These are phyloP conservation scores for Nemapogon koenigi DNA, from an alignment of 2,888 invertebrate species.

Conservation along the genomic window DNA sequence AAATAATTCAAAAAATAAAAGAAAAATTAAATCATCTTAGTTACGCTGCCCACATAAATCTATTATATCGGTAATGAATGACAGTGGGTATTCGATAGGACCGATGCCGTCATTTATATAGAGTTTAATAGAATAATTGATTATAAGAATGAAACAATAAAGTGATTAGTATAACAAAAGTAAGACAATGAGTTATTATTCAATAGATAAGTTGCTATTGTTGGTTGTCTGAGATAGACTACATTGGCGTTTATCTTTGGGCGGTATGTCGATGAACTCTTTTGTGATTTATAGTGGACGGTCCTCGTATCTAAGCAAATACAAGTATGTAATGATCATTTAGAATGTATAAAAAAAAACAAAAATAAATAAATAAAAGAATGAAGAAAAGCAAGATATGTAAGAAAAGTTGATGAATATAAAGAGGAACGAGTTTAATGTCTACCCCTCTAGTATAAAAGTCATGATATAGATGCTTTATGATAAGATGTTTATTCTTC, in stretches of 20 bases:
- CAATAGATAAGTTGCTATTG: constrained; percentile 50
- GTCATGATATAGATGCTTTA: no score
- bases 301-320: no score
- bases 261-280: constrained; percentile 7
- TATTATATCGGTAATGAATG: constrained; percentile 36
- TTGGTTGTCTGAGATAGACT: constrained; percentile 20
- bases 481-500: no score
- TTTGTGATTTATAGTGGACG: no score
- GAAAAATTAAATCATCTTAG: neutral
- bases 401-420: no score
- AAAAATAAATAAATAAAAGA: no score
- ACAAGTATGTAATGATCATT: no score
- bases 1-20: constrained; percentile 1
- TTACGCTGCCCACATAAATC: constrained; percentile 20
- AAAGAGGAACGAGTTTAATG: no score
- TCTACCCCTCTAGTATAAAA: no score
- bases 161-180: constrained; percentile 62
- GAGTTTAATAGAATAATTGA: constrained; percentile 62
- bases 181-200: constrained; percentile 63
- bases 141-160: constrained; percentile 60
- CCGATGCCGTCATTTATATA: constrained; percentile 46
- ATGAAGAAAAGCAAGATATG: no score
- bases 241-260: constrained; percentile 10
- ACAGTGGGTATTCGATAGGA: constrained; percentile 41
- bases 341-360: no score